phyloP scores from a whole-genome alignment of 2,113 vertebrate genomes.

The Malurus cyaneus region DNA sequence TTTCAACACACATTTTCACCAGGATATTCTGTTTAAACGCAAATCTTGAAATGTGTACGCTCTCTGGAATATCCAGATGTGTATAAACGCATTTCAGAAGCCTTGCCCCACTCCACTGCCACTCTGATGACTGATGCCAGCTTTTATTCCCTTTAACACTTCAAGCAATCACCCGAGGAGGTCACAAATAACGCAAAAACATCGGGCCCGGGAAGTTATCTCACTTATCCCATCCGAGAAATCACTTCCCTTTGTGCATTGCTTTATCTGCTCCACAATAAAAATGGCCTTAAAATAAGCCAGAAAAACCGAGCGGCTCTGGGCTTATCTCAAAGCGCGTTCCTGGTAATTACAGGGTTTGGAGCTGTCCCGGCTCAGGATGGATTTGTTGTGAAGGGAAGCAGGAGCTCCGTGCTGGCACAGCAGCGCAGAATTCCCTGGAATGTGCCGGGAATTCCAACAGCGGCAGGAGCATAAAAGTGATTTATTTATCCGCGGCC shows the following conservation, averaged over 20 bases:
- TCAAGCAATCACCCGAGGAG: not conserved
- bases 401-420: not conserved
- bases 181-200: not conserved
- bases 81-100: accelerated
- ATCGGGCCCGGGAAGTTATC: not conserved
- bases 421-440: not conserved
- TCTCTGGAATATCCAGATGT: not conserved
- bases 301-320: not conserved
- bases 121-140: not conserved
- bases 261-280: not conserved
- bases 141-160: not conserved
- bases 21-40: not conserved
- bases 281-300: not conserved
- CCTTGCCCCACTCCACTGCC: not conserved
- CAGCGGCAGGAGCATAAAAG: not conserved
- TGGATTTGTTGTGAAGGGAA: not conserved
- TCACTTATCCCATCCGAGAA: not conserved
- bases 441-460: not conserved
- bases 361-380: not conserved
- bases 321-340: not conserved
- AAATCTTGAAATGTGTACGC: accelerated
- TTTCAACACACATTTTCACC: not conserved
- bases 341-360: not conserved
- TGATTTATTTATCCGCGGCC: not conserved
- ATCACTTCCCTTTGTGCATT: not conserved